Base-by-base conservation (phyloP, 2,888 invertebrate genomes). In the Conops quadrifasciatus region DNA sequence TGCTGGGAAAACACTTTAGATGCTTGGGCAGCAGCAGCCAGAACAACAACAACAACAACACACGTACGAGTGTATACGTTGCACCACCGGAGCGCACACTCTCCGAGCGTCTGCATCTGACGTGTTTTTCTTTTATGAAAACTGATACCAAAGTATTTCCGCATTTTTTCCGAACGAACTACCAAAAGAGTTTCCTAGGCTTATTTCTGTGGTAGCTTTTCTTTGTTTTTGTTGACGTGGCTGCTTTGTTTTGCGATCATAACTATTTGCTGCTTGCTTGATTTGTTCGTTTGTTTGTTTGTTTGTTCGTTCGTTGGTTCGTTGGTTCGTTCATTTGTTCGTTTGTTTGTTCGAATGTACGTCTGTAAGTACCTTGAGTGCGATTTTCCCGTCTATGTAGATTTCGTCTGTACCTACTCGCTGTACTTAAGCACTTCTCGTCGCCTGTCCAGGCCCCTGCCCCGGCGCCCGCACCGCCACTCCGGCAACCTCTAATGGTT, bases 1-100 rank as follows among this genome's bases (percentile, higher is more conserved):
- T 67, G 77, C 78, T 76, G 75, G 78, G 77, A 77, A 76, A 76
- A 74, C 74, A 75, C 73, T 77, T 77, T 76, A 77, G 76, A 80
- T 82, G 80, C 78, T 80, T 58, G 58, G 43, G 63, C 45, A 63
- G 21, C 45, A 45, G 45, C 63, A 63, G n/a, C 62, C 28, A 13
- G 13, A 43, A 36, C 19, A 43, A 24, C 19, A 21, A 24, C 24
- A 62, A n/a, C 36, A 36, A 21, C 49, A 30, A n/a, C 16, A 28
- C 28, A 64, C n/a, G n/a, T 4, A 19, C n/a, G 16, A 58, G 19
- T n/a, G 51, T 66, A 43, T 63, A 43, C n/a, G 9, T 36, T n/a
- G 64, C 64, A n/a, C 49, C 45, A 63, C 26, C 58, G 11, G 15
- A 28, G 47, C 64, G 24, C 53, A 65, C 19, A 26, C 19, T 30